These are phyloP conservation scores for Lagopus muta DNA, from an alignment of 2,113 vertebrate genomes.

Conservation along the genomic window DNA sequence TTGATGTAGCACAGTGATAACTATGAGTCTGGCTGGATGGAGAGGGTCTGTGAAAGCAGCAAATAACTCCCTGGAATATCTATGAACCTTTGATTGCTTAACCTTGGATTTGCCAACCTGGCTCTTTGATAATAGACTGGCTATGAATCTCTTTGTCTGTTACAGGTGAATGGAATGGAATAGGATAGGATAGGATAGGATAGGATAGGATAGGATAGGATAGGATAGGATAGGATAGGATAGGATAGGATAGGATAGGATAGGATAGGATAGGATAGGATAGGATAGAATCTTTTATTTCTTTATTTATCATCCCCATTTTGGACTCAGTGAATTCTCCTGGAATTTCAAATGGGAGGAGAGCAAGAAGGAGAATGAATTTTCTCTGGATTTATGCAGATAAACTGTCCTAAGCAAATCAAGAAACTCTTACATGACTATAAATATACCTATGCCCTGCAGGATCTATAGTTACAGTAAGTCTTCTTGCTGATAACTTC, in stretches of 20 bases:
- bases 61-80: background rate
- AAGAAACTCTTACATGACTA: background rate
- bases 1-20: background rate
- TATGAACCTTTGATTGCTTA: background rate
- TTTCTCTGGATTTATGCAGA: background rate
- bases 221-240: background rate
- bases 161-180: rapidly evolving
- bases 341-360: background rate
- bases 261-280: background rate
- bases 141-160: background rate
- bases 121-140: background rate
- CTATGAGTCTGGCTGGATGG: background rate
- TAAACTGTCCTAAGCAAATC: background rate
- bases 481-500: background rate
- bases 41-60: background rate
- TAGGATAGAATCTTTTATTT: background rate
- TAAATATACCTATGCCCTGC: background rate
- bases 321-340: background rate
- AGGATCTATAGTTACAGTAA: background rate
- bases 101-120: background rate
- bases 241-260: too few relatives aligned
- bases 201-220: background rate
- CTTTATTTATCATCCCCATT: background rate
- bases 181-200: too few relatives aligned
- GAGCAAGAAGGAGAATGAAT: background rate